Conservation (phyloP, 2,888 invertebrate genomes). For the Diarsia rubi region DNA sequence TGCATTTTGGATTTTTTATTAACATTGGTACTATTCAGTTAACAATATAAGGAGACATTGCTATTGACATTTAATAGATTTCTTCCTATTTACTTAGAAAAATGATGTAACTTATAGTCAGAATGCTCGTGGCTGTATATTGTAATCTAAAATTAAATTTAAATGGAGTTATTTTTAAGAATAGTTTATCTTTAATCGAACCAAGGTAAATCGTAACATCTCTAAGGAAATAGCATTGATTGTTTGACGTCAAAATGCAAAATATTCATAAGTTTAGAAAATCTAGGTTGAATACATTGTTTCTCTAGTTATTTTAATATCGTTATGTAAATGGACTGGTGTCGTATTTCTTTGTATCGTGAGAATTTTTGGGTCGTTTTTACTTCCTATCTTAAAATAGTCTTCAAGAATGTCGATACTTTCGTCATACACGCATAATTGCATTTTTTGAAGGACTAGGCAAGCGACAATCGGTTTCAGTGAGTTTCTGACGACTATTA, state of each 20-base stretch:
- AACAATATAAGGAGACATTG: neutral
- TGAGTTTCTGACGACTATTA: neutral
- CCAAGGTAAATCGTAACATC: slow-evolving; percentile 13
- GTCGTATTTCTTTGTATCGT: slow-evolving; percentile 14
- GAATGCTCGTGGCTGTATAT: neutral
- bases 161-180: neutral
- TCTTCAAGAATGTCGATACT: neutral
- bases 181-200: slow-evolving; percentile 12
- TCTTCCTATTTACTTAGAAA: neutral
- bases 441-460: neutral
- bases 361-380: neutral
- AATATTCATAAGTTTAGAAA: slow-evolving; percentile 18
- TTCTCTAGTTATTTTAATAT: slow-evolving; percentile 15
- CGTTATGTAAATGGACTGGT: slow-evolving; percentile 8
- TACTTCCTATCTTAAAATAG: neutral
- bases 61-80: neutral
- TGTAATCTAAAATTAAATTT: slow-evolving; percentile 3
- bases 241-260: slow-evolving; percentile 45
- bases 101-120: neutral
- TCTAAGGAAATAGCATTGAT: slow-evolving; percentile 47
- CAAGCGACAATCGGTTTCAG: neutral
- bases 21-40: neutral
- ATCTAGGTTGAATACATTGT: slow-evolving; percentile 41
- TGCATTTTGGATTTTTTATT: neutral
- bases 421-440: neutral